Conservation (phyloP, 1,140 invertebrate genomes). For the Anoplolepis gracilipes region DNA sequence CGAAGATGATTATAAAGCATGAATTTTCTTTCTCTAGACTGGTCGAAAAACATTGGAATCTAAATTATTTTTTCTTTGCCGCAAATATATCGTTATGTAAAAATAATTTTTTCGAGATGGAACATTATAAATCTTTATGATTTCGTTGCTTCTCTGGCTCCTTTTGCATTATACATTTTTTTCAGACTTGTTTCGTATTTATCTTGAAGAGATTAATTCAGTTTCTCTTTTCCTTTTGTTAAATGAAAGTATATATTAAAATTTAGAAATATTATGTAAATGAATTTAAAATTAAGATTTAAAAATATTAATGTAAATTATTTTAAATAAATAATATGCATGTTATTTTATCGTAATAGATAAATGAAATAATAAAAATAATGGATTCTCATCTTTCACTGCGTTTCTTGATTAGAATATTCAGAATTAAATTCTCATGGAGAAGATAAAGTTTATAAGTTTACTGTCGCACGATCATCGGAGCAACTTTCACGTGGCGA, state of each 20-base stretch:
- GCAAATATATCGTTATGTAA: too few species aligned
- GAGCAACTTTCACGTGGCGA: constrained; percentile 33
- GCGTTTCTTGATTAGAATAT: not conserved
- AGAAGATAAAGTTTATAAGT: constrained; percentile 4
- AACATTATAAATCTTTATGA: not conserved
- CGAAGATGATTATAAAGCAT: constrained; percentile 29
- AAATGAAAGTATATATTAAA: too few species aligned
- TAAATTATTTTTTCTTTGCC: too few species aligned
- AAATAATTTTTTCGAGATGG: not conserved
- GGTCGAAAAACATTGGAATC: too few species aligned
- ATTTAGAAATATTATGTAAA: not conserved
- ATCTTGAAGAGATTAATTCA: not conserved
- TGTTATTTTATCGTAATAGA: not conserved
- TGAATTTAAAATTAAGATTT: not conserved
- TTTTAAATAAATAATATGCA: not conserved
- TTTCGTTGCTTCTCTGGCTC: not conserved
- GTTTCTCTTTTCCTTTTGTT: not conserved
- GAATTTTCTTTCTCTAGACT: constrained; percentile 17
- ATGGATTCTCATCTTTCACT: not conserved
- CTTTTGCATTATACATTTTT: not conserved
- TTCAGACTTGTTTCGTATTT: not conserved
- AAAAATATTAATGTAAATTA: not conserved
- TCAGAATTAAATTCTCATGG: not conserved
- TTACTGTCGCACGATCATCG: constrained; percentile 22
- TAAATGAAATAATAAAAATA: not conserved